These are phyloP conservation scores for Blomia tropicalis DNA, from an alignment of 2,888 invertebrate species.

Conservation along the genomic window DNA sequence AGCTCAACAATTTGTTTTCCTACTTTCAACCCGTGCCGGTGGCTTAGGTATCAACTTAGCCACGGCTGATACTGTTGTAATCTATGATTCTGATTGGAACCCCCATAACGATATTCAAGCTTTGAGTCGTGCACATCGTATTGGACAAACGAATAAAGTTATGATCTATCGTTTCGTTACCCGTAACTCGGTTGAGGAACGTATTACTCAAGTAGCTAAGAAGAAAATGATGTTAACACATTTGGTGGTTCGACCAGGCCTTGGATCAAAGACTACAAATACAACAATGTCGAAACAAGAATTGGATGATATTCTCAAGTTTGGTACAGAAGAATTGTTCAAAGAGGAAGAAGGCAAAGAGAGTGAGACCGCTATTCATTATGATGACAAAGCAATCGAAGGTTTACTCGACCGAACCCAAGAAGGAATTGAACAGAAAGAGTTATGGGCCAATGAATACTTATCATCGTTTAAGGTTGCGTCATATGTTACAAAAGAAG, in stretches of 20 bases:
- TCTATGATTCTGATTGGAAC: conserved; percentile 99
- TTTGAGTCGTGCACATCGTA: conserved; percentile 95
- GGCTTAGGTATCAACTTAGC: conserved; percentile 96
- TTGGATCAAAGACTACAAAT: conserved; percentile 86
- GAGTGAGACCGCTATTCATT: conserved; percentile 72
- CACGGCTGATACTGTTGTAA: conserved; percentile 96
- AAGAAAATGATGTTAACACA: conserved; percentile 99
- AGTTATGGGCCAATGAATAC: conserved; percentile 97
- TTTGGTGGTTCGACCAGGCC: conserved; percentile 84
- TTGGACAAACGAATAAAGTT: conserved; percentile 95
- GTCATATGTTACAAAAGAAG: conserved; percentile 85
- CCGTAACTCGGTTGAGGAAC: conserved; percentile 91
- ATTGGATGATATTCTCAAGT: conserved; percentile 90
- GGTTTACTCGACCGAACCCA: conserved; percentile 84
- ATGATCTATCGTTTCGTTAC: conserved; percentile 99
- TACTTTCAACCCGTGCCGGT: conserved; percentile 89
- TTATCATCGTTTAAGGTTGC: conserved; percentile 96
- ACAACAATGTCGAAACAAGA: conserved; percentile 92
- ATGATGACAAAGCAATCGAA: conserved; percentile 84
- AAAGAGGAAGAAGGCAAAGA: conserved; percentile 65
- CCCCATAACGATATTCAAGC: conserved; percentile 99
- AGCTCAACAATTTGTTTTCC: conserved; percentile 79
- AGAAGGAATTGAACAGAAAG: conserved; percentile 88
- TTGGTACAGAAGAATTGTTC: conserved; percentile 96
- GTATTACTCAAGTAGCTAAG: conserved; percentile 93